Base-by-base conservation (phyloP, 2,113 vertebrate species). In the Stercorarius parasiticus region DNA sequence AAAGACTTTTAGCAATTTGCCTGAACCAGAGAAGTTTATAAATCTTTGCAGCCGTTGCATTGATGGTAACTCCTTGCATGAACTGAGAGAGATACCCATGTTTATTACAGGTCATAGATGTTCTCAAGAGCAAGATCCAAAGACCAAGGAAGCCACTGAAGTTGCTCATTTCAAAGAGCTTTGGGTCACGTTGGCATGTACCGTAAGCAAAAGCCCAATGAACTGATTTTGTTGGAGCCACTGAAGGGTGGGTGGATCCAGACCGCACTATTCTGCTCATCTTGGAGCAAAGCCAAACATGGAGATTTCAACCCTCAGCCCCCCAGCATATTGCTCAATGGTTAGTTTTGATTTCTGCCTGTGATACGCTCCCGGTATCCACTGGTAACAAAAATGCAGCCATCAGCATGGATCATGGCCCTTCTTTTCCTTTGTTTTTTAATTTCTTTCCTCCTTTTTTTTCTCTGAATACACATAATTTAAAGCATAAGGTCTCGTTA, bases 301-400 rank as follows among this genome's bases (percentile, higher is more conserved):
- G 10, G 50, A 92, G 72, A 52, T 78, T 92, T 93, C 94, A 93
- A 40, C 29, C 56, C 40, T 19, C 22, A 81, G 62, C 9, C 76
- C 88, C 53, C 5, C 62, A 90, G 36, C 27, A 43, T 22, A 76
- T 96, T 95, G 78, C 67, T 81, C 74, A 90, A 96, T 0, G 0
- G 64, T 93, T 77, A 86, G 55, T 90, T 95, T 95, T 93, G 81
- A 96, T 95, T 97, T 95, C 95, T 96, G 86, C 55, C 5, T 43
- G 79, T 78, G 89, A 96, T 86, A 92, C 3, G 6, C 64, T 93
- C 70, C 90, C 95, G 69, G 66, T 45, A 45, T 45, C 95, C 94
- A 95, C 82, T 95, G 95, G 96, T 78, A 97, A 73, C 69, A 93
- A 87, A 97, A 96, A 82, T 87, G 94, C 90, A 92, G 59, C 71